Evolutionary conservation across 2,888 invertebrate genomes (phyloP), one percentile per base, ranked within the genome.

Genomic region (Odontomyia ornata): DNA sequence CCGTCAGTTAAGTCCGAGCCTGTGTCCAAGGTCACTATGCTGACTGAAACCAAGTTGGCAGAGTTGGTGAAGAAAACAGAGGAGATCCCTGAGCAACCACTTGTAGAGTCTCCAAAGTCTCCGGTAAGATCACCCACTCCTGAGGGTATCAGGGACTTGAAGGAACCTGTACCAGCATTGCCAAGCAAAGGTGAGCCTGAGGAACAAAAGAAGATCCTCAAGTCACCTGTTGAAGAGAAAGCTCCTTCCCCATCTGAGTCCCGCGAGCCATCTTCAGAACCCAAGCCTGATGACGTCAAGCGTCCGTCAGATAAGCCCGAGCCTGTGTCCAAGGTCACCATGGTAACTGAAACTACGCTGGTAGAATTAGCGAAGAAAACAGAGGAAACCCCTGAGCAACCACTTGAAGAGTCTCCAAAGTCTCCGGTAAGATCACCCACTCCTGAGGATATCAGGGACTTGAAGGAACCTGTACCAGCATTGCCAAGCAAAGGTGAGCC

Each of bases 341-440:
- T 73, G 43, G 79, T 75, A 30, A 36, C 76, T 15, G 60, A 76
- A 43, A 77, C 73, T 43, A 28, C 9, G 27, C 1, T 62, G 5
- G 11, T n/a, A n/a, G 62, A 62, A 27, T 13, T 28, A 9, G 13
- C 13, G 7, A 52, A 4, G 52, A 52, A 18, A 15, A 57, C 75
- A 13, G 62, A 73, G 28, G 64, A 67, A 47, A 46, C 76, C 52
- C 4, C 76, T 1, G 47, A 47, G 36, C 79, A 79, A 67, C 75
- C 47, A 46, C 57, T 76, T 76, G 77, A 79, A 27, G 62, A 62
- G n/a, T 62, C 62, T 62, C 28, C 62, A 52, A 4, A 13, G 52
- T 18, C 52, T 52, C n/a, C 52, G 4, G 4, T 15, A 4, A 4
- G 2, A 15, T 52, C 52, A 4, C 52, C 27, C 13, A 1, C 28